These are phyloP conservation scores for Nerophis lumbriciformis DNA, from an alignment of 2,113 vertebrate species.

Conservation along the genomic window DNA sequence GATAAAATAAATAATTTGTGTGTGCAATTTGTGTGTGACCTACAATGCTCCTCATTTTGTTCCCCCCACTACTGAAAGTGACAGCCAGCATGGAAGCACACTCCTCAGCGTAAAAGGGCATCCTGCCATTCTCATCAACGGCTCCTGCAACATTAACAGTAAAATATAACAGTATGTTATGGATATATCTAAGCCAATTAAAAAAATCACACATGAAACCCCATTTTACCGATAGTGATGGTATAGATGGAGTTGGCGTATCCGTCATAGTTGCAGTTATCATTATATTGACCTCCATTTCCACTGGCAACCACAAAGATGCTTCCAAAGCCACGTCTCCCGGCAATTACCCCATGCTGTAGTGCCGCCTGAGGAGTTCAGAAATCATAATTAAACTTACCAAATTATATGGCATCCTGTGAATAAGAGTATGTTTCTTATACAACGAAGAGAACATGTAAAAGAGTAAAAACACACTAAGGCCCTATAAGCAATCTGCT, in stretches of 20 bases:
- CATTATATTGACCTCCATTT: constrained; percentile 86
- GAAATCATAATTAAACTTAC: background rate
- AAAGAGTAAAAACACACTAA: background rate
- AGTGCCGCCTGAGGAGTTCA: constrained; percentile 78
- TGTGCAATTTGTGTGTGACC: constrained; percentile 43
- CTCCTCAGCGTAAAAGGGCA: constrained; percentile 93
- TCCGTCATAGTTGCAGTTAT: constrained; percentile 98
- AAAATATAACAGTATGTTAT: background rate
- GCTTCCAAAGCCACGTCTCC: constrained; percentile 89
- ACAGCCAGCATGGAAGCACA: constrained; percentile 95
- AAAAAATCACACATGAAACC: background rate
- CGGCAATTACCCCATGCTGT: constrained; percentile 92
- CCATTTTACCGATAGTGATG: constrained; percentile 83
- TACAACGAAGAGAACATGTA: background rate
- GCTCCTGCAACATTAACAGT: constrained; percentile 74
- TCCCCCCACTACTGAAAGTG: constrained; percentile 91
- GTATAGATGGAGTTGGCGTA: constrained; percentile 99
- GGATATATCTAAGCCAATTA: background rate
- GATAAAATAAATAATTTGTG: background rate
- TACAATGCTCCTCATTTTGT: constrained; percentile 87
- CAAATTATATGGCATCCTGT: background rate
- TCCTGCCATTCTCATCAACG: constrained; percentile 86
- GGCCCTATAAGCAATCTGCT: background rate
- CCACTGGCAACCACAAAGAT: constrained; percentile 97
- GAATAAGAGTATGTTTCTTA: background rate